Percentiles rank a stretch among this genome's conserved stretches.
phyloP scores from a whole-genome alignment of 2,888 invertebrate genomes.

The Sympetrum striolatum region DNA sequence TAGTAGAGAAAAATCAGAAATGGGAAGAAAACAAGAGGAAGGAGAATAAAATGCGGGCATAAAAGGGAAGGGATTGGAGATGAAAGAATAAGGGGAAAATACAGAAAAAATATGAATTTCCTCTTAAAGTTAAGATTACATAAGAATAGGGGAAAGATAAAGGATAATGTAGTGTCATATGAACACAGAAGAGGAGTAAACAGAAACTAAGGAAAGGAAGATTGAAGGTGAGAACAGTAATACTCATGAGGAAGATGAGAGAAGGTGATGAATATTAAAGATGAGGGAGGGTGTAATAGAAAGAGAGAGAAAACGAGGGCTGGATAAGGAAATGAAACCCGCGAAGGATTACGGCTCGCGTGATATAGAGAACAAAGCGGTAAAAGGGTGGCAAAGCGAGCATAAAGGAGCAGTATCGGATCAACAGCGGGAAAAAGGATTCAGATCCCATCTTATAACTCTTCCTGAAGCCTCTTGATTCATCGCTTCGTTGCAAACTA shows the following conservation, averaged over 20 bases:
- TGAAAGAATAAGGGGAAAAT: too few relatives aligned
- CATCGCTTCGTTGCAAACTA: background rate
- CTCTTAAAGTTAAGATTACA: too few relatives aligned
- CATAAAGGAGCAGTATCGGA: background rate
- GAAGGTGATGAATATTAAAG: background rate
- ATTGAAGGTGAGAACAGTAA: too few relatives aligned
- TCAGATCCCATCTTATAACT: background rate
- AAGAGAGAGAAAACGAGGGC: too few relatives aligned
- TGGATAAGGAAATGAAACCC: too few relatives aligned
- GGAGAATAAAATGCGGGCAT: background rate
- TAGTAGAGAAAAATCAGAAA: background rate
- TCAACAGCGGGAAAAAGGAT: background rate
- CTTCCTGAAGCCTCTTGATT: background rate
- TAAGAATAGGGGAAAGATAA: too few relatives aligned
- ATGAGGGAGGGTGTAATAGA: background rate
- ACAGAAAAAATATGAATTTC: too few relatives aligned
- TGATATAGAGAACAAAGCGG: background rate
- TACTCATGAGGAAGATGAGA: too few relatives aligned
- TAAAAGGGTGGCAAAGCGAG: background rate
- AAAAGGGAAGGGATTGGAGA: background rate
- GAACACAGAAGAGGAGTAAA: too few relatives aligned
- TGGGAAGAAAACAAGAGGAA: background rate
- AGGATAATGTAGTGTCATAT: too few relatives aligned
- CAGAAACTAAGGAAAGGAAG: too few relatives aligned
- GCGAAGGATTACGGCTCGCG: too few relatives aligned